Evolutionary conservation across 2,888 invertebrate genomes (phyloP).

Genomic region (Peribatodes rhomboidaria): DNA sequence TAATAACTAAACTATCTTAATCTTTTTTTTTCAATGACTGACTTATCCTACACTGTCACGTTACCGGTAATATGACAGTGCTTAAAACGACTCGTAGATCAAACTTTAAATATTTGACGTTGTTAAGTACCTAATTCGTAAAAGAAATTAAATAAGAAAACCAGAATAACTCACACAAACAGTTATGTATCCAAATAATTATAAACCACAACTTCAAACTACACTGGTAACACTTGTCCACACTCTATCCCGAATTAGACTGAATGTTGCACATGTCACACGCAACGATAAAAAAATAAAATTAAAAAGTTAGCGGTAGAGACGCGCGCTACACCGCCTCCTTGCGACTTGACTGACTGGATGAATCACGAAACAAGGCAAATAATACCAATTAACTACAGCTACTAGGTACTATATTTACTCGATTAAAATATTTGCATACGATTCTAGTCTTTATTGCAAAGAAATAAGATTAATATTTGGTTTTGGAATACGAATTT

Average conservation of each 20-base stretch:
- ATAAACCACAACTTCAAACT: slow-evolving; percentile 29
- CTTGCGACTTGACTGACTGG: slow-evolving; percentile 72
- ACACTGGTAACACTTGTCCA: slow-evolving; percentile 53
- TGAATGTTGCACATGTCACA: slow-evolving; percentile 63
- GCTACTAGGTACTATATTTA: slow-evolving; percentile 59
- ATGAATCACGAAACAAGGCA: slow-evolving; percentile 81
- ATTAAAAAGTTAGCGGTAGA: slow-evolving; percentile 55
- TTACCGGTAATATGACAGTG: too few relatives aligned
- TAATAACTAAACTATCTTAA: too few relatives aligned
- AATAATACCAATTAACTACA: slow-evolving; percentile 81
- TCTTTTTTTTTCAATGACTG: too few relatives aligned
- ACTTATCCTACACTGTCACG: too few relatives aligned
- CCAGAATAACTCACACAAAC: background rate
- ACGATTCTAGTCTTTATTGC: slow-evolving; percentile 60
- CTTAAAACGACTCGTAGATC: background rate
- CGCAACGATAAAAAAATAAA: slow-evolving; percentile 61
- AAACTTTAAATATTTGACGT: background rate
- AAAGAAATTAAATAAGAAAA: background rate
- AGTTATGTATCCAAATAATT: slow-evolving; percentile 21
- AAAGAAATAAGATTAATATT: slow-evolving; percentile 48
- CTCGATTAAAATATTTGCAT: slow-evolving; percentile 60
- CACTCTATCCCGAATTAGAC: slow-evolving; percentile 60
- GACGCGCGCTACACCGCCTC: slow-evolving; percentile 66
- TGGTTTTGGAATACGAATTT: slow-evolving; percentile 25
- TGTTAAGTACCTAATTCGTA: background rate